Base-by-base conservation (phyloP, 2,888 invertebrate genomes). In the Zootermopsis nevadensis region DNA sequence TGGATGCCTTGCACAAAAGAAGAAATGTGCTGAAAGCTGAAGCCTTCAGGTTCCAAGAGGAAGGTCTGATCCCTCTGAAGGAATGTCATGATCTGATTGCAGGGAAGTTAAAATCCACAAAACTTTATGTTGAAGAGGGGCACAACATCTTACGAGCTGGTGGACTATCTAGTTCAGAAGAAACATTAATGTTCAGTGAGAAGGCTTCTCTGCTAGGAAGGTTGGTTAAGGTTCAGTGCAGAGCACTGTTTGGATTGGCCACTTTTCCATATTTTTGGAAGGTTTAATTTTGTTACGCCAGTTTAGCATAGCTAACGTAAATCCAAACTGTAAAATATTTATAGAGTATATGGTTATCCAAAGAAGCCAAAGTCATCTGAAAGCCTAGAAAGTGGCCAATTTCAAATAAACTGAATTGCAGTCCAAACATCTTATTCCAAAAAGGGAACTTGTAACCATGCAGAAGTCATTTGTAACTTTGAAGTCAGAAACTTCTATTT, bases 41-140 rank as follows among this genome's bases (percentile, higher is more conserved):
- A 83, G 84, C 83, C 0, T 31, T 55, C 12, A 82, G 77, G 42
- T 84, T 85, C 24, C 72, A 81, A 33, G 82, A 87, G 81, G 88
- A 90, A 83, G 89, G 89, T 81, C 85, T 90, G 38, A 86, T 86
- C 22, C 91, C 90, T 38, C 86, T 91, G 82, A 87, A 87, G 85
- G 89, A 89, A 84, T 90, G 90, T 85, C 88, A 87, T 80, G 88
- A 88, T 82, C 86, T 90, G 19, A 89, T 91, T 60, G 86, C 86
- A 30, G 88, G 88, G 33, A 89, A 89, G 87, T 87, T 90, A 74
- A 86, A 87, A 66, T 87, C 87, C 55, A 89, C 90, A n/a, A 83
- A 88, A 72, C 86, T 86, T 82, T 87, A 89, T 84, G 88, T 88
- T 82, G 84, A 85, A 72, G 86, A 88, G 81, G 87, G 88, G 83